Evolutionary conservation across 2,113 vertebrate genomes (phyloP).

Genomic region (Pyrgilauda ruficollis): DNA sequence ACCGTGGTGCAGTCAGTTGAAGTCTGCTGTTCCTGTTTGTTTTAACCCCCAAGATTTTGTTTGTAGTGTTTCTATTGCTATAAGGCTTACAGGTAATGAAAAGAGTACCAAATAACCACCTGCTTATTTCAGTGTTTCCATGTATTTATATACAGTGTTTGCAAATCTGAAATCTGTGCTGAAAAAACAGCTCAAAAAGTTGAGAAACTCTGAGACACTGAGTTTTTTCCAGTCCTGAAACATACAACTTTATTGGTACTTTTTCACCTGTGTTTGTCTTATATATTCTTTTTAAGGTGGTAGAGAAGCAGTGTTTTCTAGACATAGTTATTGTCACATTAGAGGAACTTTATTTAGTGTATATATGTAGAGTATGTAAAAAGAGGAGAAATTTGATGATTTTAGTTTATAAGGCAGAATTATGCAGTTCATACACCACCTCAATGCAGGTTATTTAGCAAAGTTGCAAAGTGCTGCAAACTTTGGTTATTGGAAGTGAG

Average conservation of each 20-base stretch:
- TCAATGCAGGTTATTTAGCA: background rate
- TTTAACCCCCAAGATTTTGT: background rate
- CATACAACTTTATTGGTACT: background rate
- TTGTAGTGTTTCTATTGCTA: background rate
- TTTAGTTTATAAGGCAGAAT: background rate
- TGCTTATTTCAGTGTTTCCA: background rate
- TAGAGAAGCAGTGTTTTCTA: background rate
- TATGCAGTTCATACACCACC: background rate
- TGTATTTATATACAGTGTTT: background rate
- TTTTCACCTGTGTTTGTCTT: background rate
- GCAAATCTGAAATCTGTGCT: background rate
- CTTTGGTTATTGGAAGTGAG: background rate
- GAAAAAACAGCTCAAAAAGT: background rate
- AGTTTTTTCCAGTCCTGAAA: background rate
- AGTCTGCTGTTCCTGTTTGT: background rate
- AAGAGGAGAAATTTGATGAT: background rate
- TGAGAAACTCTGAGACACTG: background rate
- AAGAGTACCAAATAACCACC: background rate
- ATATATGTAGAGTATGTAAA: background rate
- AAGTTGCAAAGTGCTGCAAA: background rate
- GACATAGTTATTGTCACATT: background rate
- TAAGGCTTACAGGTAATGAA: background rate
- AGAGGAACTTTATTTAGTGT: background rate
- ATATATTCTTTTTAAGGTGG: background rate
- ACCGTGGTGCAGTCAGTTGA: rapidly evolving